Conservation (phyloP, 23 tunicate genomes). For the Halocynthia aurantium region DNA sequence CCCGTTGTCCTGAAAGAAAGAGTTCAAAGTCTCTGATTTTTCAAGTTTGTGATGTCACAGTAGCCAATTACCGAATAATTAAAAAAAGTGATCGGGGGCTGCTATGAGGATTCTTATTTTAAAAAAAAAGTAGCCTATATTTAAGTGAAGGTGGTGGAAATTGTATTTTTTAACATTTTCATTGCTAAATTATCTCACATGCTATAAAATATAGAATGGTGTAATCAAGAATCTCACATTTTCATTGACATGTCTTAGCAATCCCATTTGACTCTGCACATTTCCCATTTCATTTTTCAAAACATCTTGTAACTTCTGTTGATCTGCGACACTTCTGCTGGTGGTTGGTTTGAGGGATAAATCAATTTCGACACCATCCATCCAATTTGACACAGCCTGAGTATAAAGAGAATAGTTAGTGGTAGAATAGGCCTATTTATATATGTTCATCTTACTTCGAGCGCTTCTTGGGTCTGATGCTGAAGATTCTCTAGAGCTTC, state of each 20-base stretch:
- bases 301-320: constrained; percentile 1
- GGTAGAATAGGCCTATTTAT: neutral
- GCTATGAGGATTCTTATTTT: too few relatives aligned
- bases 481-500: constrained; percentile 17
- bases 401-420: neutral
- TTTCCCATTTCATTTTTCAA: constrained; percentile 19
- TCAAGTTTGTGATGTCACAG: too few relatives aligned
- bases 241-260: constrained; percentile 16
- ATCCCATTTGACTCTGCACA: constrained; percentile 22
- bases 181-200: too few relatives aligned
- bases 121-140: too few relatives aligned
- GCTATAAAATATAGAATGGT: too few relatives aligned
- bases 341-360: neutral
- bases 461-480: constrained; percentile 8
- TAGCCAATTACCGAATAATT: too few relatives aligned
- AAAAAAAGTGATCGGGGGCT: too few relatives aligned
- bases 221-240: constrained; percentile 1
- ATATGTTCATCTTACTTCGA: neutral
- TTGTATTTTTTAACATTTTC: too few relatives aligned
- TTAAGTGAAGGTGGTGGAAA: too few relatives aligned
- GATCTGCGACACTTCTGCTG: constrained; percentile 5
- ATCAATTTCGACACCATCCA: constrained; percentile 7
- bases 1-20: too few relatives aligned
- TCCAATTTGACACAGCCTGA: constrained; percentile 22
- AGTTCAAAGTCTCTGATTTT: too few relatives aligned